These are phyloP conservation scores for Chiridota heheva DNA, from an alignment of 35 echinoderm and acorn worm genomes.

Conservation along the genomic window DNA sequence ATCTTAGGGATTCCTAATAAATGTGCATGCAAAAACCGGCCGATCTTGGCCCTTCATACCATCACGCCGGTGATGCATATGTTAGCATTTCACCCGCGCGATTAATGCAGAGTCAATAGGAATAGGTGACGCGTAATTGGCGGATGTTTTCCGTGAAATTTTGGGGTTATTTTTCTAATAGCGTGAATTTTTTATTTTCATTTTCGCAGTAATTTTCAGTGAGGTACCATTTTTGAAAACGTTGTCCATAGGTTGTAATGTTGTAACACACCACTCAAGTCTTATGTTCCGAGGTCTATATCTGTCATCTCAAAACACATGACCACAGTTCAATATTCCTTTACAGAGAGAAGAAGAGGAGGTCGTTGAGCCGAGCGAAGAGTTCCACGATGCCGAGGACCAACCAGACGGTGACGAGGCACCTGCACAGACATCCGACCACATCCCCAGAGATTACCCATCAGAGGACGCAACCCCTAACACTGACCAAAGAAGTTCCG, in stretches of 20 bases:
- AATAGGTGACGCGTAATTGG: too few relatives aligned
- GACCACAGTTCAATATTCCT: background rate
- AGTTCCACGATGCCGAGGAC: slow-evolving; percentile 86
- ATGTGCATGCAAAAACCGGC: too few relatives aligned
- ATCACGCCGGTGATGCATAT: too few relatives aligned
- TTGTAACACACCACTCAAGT: background rate
- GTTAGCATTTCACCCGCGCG: too few relatives aligned
- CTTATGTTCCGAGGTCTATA: background rate
- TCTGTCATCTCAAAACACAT: background rate
- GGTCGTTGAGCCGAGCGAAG: slow-evolving; percentile 42
- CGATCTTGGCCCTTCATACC: too few relatives aligned
- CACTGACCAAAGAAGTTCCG: background rate
- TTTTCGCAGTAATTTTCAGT: too few relatives aligned
- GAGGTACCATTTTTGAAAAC: too few relatives aligned
- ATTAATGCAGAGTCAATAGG: too few relatives aligned
- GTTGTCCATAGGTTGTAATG: background rate
- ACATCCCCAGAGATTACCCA: background rate
- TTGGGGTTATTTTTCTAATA: too few relatives aligned
- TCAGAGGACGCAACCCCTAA: background rate
- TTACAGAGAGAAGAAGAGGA: background rate
- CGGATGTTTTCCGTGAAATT: too few relatives aligned
- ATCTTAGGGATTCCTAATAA: too few relatives aligned
- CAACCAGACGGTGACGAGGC: slow-evolving; percentile 14
- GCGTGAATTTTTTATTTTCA: background rate
- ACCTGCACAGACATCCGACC: background rate